Evolutionary conservation across 1,140 invertebrate genomes (phyloP).

Genomic region (Micrasema longulum): DNA sequence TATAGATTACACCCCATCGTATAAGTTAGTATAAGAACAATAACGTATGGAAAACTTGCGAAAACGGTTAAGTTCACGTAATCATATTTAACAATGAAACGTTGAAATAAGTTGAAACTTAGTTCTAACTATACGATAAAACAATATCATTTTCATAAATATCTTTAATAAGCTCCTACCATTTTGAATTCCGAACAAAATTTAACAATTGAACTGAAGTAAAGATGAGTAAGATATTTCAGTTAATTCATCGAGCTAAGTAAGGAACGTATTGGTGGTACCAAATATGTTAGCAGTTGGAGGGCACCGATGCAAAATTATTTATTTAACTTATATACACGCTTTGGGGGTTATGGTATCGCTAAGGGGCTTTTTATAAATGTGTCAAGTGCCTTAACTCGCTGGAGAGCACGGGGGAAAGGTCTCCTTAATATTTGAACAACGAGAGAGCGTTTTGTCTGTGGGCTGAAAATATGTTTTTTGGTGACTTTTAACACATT

Average conservation of each 20-base stretch:
- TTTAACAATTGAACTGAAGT: slow-evolving; percentile 6
- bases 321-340: too few relatives aligned
- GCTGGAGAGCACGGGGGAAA: neutral
- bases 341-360: too few relatives aligned
- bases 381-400: neutral
- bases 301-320: neutral
- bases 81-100: too few relatives aligned
- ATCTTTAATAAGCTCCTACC: neutral
- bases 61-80: too few relatives aligned
- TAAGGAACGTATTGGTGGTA: neutral
- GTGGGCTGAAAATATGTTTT: slow-evolving; percentile 17
- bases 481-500: slow-evolving; percentile 20
- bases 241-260: slow-evolving; percentile 22
- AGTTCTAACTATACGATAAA: too few relatives aligned
- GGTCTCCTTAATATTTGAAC: slow-evolving; percentile 29
- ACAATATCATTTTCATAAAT: neutral
- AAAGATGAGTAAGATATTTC: neutral
- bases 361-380: neutral
- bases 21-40: too few relatives aligned
- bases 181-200: slow-evolving; percentile 1
- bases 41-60: too few relatives aligned
- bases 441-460: slow-evolving; percentile 36
- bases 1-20: too few relatives aligned
- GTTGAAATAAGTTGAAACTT: too few relatives aligned
- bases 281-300: neutral